phyloP scores from a whole-genome alignment of 2,113 vertebrate genomes.

The Lontra canadensis region DNA sequence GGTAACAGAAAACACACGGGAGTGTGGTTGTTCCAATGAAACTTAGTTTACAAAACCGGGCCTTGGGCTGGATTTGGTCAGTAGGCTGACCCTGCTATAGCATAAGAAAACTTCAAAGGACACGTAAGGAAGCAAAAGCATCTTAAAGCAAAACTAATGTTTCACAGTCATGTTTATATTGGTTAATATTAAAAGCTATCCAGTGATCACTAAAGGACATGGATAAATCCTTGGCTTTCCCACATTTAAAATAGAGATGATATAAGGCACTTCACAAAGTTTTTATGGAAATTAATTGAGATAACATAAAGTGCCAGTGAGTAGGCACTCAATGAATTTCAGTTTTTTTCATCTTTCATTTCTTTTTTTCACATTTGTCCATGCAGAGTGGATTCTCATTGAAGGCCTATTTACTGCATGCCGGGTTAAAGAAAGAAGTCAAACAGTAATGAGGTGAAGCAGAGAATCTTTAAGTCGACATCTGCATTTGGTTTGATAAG shows the following conservation, averaged over 20 bases:
- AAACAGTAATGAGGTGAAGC: neutral
- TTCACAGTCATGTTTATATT: neutral
- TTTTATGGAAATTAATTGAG: slow-evolving; percentile 20
- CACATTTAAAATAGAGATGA: neutral
- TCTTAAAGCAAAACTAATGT: neutral
- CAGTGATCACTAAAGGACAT: neutral
- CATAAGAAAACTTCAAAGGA: neutral
- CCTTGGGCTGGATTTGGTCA: neutral
- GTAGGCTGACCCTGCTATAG: neutral
- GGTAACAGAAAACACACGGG: neutral
- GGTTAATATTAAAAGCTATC: neutral
- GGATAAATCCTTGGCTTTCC: neutral
- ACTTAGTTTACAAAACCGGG: neutral
- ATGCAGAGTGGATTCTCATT: neutral
- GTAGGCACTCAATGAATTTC: neutral
- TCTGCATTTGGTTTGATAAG: slow-evolving; percentile 34
- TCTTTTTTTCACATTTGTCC: neutral
- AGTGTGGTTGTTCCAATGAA: neutral
- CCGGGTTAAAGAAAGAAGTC: slow-evolving; percentile 1
- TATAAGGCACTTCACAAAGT: neutral
- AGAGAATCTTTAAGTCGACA: slow-evolving; percentile 46
- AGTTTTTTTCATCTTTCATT: neutral
- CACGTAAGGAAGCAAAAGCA: neutral
- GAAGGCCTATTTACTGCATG: neutral
- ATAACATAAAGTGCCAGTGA: neutral